These are phyloP conservation scores for Panulirus ornatus DNA, from an alignment of 1,140 invertebrate species.

Conservation along the genomic window DNA sequence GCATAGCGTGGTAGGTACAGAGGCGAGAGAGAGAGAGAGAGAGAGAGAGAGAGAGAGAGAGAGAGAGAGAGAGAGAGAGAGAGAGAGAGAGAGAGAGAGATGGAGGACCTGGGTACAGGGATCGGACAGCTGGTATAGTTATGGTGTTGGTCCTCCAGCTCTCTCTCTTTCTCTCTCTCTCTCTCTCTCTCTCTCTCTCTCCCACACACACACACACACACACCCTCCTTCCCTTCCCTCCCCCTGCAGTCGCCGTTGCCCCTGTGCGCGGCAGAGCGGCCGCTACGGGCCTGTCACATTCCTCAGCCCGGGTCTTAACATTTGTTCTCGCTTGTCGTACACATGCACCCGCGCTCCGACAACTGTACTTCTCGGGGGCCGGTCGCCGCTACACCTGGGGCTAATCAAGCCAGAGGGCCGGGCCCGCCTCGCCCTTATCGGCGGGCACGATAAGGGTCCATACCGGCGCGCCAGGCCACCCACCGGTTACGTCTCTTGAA, in stretches of 20 bases:
- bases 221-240: slow-evolving; percentile 22
- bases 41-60: slow-evolving; percentile 20
- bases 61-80: slow-evolving; percentile 56
- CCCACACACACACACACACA: not conserved
- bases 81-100: slow-evolving; percentile 53
- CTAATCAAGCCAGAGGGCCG: slow-evolving; percentile 46
- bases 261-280: too few species aligned
- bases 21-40: slow-evolving; percentile 35
- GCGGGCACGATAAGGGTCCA: slow-evolving; percentile 29
- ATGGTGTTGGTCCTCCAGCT: not conserved
- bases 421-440: slow-evolving; percentile 40
- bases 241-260: not conserved
- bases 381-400: slow-evolving; percentile 38
- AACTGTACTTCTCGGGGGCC: slow-evolving; percentile 56
- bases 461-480: not conserved
- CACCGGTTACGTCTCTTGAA: slow-evolving; percentile 49
- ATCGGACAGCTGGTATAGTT: not conserved
- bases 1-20: slow-evolving; percentile 13
- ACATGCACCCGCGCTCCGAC: slow-evolving; percentile 67
- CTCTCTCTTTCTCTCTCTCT: slow-evolving; percentile 26
- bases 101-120: slow-evolving; percentile 4
- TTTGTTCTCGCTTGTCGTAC: slow-evolving; percentile 72
- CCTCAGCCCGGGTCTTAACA: slow-evolving; percentile 61
- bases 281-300: slow-evolving; percentile 18
- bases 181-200: slow-evolving; percentile 43